These are phyloP conservation scores for Syngnathoides biaculeatus DNA, from an alignment of 2,113 vertebrate species.

Conservation along the genomic window DNA sequence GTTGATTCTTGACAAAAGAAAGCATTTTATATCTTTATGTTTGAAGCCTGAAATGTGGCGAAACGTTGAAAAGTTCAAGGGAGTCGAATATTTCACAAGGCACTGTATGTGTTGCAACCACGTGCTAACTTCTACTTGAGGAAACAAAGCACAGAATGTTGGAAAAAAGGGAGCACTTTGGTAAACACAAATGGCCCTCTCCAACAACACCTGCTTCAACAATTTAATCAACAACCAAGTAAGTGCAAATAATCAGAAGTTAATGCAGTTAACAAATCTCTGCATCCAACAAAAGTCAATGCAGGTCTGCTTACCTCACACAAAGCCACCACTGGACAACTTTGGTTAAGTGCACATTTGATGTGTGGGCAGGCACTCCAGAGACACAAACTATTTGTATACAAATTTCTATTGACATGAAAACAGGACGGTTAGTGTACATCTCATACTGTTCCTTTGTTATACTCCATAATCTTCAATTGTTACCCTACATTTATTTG, in stretches of 20 bases:
- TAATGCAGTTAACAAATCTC: neutral
- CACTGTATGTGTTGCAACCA: neutral
- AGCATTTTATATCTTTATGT: no score
- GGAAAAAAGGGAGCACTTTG: neutral
- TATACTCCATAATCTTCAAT: neutral
- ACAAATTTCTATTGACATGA: neutral
- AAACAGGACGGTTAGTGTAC: neutral
- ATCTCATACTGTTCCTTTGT: neutral
- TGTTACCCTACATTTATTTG: slow-evolving; percentile 15
- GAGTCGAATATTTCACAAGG: no score
- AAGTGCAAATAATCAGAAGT: neutral
- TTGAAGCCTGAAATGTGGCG: no score
- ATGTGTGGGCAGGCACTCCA: neutral
- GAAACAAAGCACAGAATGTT: neutral
- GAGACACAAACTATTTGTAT: neutral
- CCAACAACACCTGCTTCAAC: neutral
- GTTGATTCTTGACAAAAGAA: no score
- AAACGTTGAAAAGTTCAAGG: no score
- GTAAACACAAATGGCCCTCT: neutral
- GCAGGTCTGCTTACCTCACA: neutral
- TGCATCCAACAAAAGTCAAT: neutral
- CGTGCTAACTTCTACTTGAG: neutral
- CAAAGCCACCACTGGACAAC: neutral
- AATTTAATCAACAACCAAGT: neutral
- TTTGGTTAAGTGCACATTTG: neutral